Base-by-base conservation (phyloP, 2,888 invertebrate genomes). In the Caenorhabditis sulstoni region DNA sequence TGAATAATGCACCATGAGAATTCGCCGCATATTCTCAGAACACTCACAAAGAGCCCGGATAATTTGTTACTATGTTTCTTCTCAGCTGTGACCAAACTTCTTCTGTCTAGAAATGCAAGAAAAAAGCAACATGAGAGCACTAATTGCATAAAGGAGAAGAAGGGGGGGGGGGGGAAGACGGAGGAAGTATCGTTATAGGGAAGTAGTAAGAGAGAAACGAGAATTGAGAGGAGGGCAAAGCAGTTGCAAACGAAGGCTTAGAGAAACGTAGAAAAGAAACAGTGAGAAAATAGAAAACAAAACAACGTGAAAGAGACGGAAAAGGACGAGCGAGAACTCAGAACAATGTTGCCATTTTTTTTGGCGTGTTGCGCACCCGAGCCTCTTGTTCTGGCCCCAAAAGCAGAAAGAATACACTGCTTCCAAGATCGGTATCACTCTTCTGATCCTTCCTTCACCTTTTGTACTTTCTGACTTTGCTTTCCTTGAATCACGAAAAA, bases 81-180 rank as follows among this genome's bases (percentile, higher is more conserved):
- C n/a, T n/a, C n/a, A n/a, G n/a, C n/a, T n/a, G n/a, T n/a, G n/a
- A n/a, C n/a, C n/a, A n/a, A 53, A 16, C n/a, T n/a, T 61, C 16
- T 8, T 44, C 16, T 14, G 37, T 20, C 50, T 45, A 44, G 45
- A 58, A 73, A 64, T 57, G 50, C 57, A 44, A 55, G 35, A 65
- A 65, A 45, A 37, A 50, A 67, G 49, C 55, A 64, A 58, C 64
- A 55, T 64, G 41, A 16, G 61, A 68, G 68, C 57, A 76, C 68
- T 76, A 76, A 76, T 76, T 68, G 68, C 76, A 52, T 74, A 67
- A 74, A 52, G 59, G 52, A 66, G 55, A 59, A 55, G 50, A 55
- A 22, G 67, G 57, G 47, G 41, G 47, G 50, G 47, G 45, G 49
- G 53, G 57, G 44, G 45, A 71, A 59, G 57, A 53, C 47, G 61